Evolutionary conservation across 2,888 invertebrate species (phyloP).

Genomic region (Lordiphosa andalusiaca): DNA sequence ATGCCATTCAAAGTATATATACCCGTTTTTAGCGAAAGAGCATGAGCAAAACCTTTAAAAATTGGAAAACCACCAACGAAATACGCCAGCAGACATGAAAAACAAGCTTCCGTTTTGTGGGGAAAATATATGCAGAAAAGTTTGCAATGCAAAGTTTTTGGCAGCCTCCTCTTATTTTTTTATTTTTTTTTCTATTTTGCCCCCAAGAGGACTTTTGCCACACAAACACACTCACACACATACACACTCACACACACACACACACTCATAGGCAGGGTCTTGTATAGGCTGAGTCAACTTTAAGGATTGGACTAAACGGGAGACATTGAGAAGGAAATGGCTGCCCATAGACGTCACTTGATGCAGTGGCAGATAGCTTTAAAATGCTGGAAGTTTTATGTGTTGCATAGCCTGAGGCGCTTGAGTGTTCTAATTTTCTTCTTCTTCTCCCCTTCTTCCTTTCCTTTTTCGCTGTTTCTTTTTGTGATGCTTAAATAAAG

Average conservation of each 20-base stretch:
- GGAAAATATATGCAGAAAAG: constrained; percentile 71
- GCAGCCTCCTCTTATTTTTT: constrained; percentile 50
- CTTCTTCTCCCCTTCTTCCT: constrained; percentile 14
- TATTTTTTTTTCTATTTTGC: constrained; percentile 15
- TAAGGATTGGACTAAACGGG: constrained; percentile 52
- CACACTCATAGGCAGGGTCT: constrained; percentile 6
- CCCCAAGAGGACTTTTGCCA: constrained; percentile 39
- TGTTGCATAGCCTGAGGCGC: constrained; percentile 68
- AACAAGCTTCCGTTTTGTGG: constrained; percentile 67
- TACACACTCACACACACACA: constrained; percentile 6
- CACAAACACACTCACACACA: constrained; percentile 25
- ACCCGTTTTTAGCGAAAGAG: too few species aligned
- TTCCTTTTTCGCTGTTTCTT: constrained; percentile 9
- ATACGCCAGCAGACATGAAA: constrained; percentile 65
- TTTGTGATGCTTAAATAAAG: constrained; percentile 70
- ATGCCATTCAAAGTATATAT: too few species aligned
- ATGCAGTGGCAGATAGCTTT: constrained; percentile 21
- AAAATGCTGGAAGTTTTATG: constrained; percentile 52
- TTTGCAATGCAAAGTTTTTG: constrained; percentile 67
- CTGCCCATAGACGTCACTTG: constrained; percentile 46
- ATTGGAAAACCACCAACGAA: constrained; percentile 34
- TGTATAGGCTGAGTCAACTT: constrained; percentile 52
- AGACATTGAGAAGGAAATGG: constrained; percentile 66
- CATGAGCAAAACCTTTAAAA: constrained; percentile 2
- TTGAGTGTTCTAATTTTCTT: constrained; percentile 61